Conservation (phyloP, 2,888 invertebrate species). For the Hydraecia micacea region DNA sequence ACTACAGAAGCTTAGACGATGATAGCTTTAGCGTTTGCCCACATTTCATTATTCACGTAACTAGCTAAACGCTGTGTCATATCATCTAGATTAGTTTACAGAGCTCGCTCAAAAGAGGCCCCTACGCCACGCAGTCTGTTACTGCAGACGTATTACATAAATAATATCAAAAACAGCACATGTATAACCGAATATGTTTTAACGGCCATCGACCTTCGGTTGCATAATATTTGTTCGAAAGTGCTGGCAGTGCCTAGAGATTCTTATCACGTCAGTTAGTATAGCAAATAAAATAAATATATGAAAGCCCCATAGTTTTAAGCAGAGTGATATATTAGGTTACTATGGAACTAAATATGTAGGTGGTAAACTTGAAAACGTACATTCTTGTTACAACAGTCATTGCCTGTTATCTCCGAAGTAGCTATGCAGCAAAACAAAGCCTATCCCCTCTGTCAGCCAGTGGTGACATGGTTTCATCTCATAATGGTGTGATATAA, state of each 20-base stretch:
- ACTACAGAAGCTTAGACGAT: background rate
- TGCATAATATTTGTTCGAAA: conserved; percentile 65
- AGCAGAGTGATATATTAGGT: conserved; percentile 42
- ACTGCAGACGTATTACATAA: conserved; percentile 73
- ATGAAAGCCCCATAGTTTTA: conserved; percentile 53
- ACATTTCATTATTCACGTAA: conserved; percentile 34
- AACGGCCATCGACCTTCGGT: conserved; percentile 53
- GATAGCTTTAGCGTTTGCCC: background rate
- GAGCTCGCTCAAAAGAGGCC: conserved; percentile 19
- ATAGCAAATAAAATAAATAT: conserved; percentile 57
- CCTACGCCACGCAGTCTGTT: conserved; percentile 77
- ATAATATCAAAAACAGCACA: conserved; percentile 52
- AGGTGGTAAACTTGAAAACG: conserved; percentile 1
- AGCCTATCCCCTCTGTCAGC: no score
- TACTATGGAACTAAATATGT: conserved; percentile 13
- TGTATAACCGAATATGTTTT: conserved; percentile 49
- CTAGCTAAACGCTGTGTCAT: conserved; percentile 24
- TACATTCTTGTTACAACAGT: conserved; percentile 12
- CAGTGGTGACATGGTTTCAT: background rate
- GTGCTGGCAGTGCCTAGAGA: conserved; percentile 51
- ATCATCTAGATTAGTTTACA: conserved; percentile 2
- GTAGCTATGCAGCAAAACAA: background rate
- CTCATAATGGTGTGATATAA: background rate
- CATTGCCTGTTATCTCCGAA: background rate
- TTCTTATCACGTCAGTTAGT: conserved; percentile 53